Evolutionary conservation across 1,140 invertebrate genomes (phyloP), one percentile per base, ranked within the genome.

Genomic region (Drosophila ercepeae): DNA sequence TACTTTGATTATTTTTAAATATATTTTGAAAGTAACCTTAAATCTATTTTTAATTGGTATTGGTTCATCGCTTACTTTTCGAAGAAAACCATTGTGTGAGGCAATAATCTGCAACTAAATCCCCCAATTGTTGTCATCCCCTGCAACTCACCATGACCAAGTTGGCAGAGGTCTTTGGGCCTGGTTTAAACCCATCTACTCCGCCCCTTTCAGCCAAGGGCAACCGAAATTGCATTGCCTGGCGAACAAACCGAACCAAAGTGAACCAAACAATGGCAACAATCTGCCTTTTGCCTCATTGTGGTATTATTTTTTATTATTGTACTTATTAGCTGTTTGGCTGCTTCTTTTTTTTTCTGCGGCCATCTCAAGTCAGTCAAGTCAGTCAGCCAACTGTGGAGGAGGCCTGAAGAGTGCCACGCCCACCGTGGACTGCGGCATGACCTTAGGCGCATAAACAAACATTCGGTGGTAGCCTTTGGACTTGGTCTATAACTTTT

Each of bases 391-490:
- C 54, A 60, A 78, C 50, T 75, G 53, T 46, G 64, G 59, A 55
- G 59, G 45, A 36, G 32, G 44, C 45, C 50, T 41, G 34, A 19
- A 41, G 53, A 48, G 42, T 42, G 69, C 69, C 69, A 61, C 69
- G 68, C 69, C 69, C 48, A 19, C 48, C 19, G 29, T 23, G 27
- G 68, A 61, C 57, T 73, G 57, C 46, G 74, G 50, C 69, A 70
- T 86, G 82, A 88, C 81, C 81, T 86, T 88, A 81, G 82, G 82
- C 82, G 81, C 81, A 77, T 77, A 81, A 77, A 73, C 82, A 81
- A 88, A 74, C 73, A 74, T 81, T 67, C 65, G 61, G 55, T 48
- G 50, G 14, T 63, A 36, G 53, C 60, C n/a, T 67, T 78, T 41
- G 44, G 51, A 88, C 82, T 86, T 70, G 81, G 58, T 84, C 67